Evolutionary conservation across 2,113 vertebrate genomes (phyloP), one percentile per base, ranked within the genome.

Genomic region (Nematolebias whitei): DNA sequence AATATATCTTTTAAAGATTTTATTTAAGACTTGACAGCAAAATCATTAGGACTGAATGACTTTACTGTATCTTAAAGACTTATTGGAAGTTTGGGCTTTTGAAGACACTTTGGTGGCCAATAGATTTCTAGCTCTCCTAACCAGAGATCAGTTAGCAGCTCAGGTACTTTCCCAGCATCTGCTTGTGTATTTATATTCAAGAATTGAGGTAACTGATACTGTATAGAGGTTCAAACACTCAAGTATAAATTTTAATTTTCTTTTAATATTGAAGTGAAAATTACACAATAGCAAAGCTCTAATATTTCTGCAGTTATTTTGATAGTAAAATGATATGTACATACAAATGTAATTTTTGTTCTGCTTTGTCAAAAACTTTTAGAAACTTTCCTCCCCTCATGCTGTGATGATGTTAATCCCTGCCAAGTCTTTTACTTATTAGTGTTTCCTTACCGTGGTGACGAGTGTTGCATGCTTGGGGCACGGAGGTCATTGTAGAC

Each of bases 131-230:
- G 64, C 53, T 78, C 83, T 85, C 73, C 92, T 86, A 83, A 91
- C 70, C 68, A 79, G 66, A 83, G 86, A 88, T 84, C 89, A 85
- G 63, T 82, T 89, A 79, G 69, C 76, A 54, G 56, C 85, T 51
- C 22, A 59, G 91, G 91, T 89, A 73, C 88, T 90, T 92, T 92
- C 87, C 91, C 86, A 78, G 74, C 87, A 85, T 83, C 78, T 89
- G 88, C 53, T 85, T 23, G 62, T 80, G 69, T 92, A 93, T 91
- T 92, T 91, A 85, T 91, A 92, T 74, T 71, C 63, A 66, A 60
- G 50, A 63, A 86, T 79, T 61, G 61, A 77, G 32, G 19, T 71
- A 76, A n/a, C 60, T 6, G 56, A 14, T 49, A 79, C 57, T 67
- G 69, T 78, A 51, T 52, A 45, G 53, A 58, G 41, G 20, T 1